Conservation (phyloP, 1,140 invertebrate species). For the Magallana ariakensis region DNA sequence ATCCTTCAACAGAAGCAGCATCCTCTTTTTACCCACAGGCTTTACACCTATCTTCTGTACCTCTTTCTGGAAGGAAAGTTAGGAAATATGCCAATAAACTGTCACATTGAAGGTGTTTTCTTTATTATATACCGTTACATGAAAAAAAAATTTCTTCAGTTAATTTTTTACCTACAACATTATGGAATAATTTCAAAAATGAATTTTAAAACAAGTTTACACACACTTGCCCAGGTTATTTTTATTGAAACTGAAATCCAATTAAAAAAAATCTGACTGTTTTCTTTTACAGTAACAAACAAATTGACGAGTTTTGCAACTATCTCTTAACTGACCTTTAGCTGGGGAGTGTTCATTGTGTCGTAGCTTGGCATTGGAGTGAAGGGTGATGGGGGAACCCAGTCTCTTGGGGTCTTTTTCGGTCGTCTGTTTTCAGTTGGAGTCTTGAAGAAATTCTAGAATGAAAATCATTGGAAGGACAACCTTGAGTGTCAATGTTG, state of each 20-base stretch:
- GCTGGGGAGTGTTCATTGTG: conserved; percentile 68
- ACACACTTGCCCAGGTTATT: too few relatives aligned
- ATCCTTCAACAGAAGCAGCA: conserved; percentile 65
- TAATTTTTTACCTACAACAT: too few relatives aligned
- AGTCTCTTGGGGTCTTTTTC: conserved; percentile 49
- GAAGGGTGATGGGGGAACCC: conserved; percentile 71
- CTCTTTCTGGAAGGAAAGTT: conserved; percentile 60
- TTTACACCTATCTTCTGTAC: conserved; percentile 68
- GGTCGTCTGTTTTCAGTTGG: conserved; percentile 40
- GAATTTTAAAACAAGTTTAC: too few relatives aligned
- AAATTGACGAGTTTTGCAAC: too few relatives aligned
- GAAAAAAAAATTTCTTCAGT: too few relatives aligned
- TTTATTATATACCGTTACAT: too few relatives aligned
- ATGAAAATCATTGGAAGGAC: neutral
- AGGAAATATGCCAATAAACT: neutral
- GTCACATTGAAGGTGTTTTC: too few relatives aligned
- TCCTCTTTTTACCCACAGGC: conserved; percentile 69
- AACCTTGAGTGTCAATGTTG: too few relatives aligned
- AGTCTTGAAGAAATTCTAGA: conserved; percentile 55
- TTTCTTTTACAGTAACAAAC: too few relatives aligned
- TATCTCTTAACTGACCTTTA: conserved; percentile 61
- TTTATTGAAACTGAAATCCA: too few relatives aligned
- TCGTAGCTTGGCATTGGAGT: conserved; percentile 73
- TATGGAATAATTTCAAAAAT: too few relatives aligned
- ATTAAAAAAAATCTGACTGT: too few relatives aligned